Conservation (phyloP, 2,888 invertebrate genomes). For the Diplolepis rosae region DNA sequence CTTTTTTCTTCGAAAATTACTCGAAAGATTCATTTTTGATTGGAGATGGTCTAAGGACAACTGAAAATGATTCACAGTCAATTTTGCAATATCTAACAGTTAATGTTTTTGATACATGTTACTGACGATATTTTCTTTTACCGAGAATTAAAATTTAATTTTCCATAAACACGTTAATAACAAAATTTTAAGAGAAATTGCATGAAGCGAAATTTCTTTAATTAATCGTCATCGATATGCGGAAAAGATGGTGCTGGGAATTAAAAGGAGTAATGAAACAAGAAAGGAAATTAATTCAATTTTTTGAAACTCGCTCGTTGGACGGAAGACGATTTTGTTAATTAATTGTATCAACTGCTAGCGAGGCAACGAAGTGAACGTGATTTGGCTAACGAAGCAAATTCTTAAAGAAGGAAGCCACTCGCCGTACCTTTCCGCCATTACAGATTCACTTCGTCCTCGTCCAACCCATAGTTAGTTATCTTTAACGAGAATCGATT, state of each 20-base stretch:
- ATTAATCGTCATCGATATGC: conserved; percentile 52
- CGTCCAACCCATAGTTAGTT: conserved; percentile 27
- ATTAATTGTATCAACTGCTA: conserved; percentile 71
- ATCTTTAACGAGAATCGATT: conserved; percentile 52
- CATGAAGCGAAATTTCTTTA: conserved; percentile 17
- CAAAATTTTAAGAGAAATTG: not conserved
- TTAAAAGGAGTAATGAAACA: conserved; percentile 30
- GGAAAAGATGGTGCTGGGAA: conserved; percentile 43
- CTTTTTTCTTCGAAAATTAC: conserved; percentile 25
- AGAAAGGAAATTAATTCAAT: conserved; percentile 48
- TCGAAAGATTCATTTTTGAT: not conserved
- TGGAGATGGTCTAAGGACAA: not conserved
- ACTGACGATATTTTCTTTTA: not conserved
- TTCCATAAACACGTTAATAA: not conserved
- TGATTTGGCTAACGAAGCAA: conserved; percentile 71
- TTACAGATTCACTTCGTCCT: conserved; percentile 37
- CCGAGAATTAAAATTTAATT: too few species aligned
- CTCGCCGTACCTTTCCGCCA: conserved; percentile 31
- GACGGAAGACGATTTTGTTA: conserved; percentile 53
- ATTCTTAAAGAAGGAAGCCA: conserved; percentile 69
- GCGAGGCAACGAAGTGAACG: conserved; percentile 65
- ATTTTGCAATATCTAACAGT: not conserved
- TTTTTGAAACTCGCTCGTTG: conserved; percentile 40
- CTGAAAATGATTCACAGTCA: conserved; percentile 16
- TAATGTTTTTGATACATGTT: not conserved